Conservation (phyloP, 2,888 invertebrate species). For the Andrena camellia region DNA sequence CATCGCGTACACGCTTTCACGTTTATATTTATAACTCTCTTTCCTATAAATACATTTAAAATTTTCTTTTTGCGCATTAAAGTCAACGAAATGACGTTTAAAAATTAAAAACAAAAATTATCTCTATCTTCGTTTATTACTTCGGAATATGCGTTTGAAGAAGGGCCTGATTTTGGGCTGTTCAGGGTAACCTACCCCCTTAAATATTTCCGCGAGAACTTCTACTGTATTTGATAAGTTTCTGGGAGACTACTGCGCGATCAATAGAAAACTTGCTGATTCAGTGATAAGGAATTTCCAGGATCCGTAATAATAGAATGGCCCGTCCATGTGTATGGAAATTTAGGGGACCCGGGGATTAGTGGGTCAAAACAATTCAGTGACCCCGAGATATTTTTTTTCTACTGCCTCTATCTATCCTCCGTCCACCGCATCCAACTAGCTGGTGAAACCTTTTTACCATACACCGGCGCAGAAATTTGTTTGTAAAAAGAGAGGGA, state of each 20-base stretch:
- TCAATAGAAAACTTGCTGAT: constrained; percentile 1
- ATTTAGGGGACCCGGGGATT: constrained; percentile 15
- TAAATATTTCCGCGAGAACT: neutral
- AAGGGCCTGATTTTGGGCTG: too few relatives aligned
- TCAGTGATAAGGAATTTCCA: neutral
- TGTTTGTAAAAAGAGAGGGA: neutral
- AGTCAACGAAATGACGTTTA: too few relatives aligned
- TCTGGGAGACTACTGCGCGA: neutral
- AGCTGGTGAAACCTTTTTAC: neutral
- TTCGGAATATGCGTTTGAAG: too few relatives aligned
- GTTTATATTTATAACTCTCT: too few relatives aligned
- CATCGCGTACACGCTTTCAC: too few relatives aligned
- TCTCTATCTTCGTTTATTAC: too few relatives aligned
- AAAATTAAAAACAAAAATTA: too few relatives aligned
- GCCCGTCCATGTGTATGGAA: constrained; percentile 16
- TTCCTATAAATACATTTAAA: too few relatives aligned
- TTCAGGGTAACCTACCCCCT: too few relatives aligned
- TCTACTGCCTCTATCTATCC: neutral
- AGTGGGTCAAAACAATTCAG: constrained; percentile 38
- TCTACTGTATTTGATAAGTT: neutral
- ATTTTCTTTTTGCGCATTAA: too few relatives aligned
- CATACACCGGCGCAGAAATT: neutral
- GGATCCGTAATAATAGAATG: constrained; percentile 30
- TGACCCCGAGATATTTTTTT: constrained; percentile 11
- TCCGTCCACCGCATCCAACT: neutral